phyloP scores from a whole-genome alignment of 2,113 vertebrate species.

The Serinus canaria region DNA sequence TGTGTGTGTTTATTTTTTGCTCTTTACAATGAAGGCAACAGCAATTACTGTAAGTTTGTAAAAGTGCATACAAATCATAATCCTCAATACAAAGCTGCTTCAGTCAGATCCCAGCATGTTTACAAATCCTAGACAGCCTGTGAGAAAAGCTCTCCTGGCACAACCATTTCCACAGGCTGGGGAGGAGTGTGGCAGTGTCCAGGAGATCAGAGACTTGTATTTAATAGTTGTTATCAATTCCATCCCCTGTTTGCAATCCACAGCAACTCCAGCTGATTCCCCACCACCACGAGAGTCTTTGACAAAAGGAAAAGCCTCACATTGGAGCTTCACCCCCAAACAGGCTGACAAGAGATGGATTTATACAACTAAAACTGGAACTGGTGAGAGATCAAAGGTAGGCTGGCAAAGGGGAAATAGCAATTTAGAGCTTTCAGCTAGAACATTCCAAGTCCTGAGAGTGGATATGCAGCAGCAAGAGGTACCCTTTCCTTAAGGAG shows the following conservation, averaged over 20 bases:
- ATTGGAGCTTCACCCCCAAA: not conserved
- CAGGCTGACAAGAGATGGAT: not conserved
- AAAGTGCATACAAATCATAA: slow-evolving; percentile 48
- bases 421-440: not conserved
- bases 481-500: not conserved
- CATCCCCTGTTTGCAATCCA: not conserved
- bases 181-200: not conserved
- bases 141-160: slow-evolving; percentile 48
- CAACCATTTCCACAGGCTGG: not conserved
- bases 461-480: not conserved
- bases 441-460: not conserved
- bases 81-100: slow-evolving; percentile 45
- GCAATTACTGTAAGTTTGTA: slow-evolving; percentile 67
- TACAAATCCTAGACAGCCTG: slow-evolving; percentile 3
- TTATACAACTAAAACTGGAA: not conserved
- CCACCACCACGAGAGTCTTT: not conserved
- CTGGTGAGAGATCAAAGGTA: not conserved
- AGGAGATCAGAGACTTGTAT: not conserved
- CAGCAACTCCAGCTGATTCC: not conserved
- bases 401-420: not conserved
- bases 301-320: not conserved
- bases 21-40: slow-evolving; percentile 60
- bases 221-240: not conserved
- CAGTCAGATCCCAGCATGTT: slow-evolving; percentile 10
- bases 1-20: slow-evolving; percentile 58